Evolutionary conservation across 2,113 vertebrate genomes (phyloP).

Genomic region (Ibidorhyncha struthersii): DNA sequence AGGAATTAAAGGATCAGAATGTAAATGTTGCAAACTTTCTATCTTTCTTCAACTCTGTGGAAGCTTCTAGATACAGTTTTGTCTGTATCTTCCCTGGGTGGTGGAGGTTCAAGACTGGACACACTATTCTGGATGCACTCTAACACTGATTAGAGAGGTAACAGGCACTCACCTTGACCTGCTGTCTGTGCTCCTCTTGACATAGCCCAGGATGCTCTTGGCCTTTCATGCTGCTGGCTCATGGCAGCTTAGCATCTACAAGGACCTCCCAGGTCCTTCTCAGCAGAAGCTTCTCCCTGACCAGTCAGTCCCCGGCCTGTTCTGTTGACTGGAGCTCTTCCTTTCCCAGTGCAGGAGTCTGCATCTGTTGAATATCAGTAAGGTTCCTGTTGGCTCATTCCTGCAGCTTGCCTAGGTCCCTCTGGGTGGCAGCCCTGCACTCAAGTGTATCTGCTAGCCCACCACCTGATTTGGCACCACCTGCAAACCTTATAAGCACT

Average conservation of each 20-base stretch:
- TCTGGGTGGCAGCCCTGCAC: background rate
- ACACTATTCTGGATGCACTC: background rate
- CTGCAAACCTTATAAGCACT: background rate
- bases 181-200: background rate
- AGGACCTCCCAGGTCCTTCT: background rate
- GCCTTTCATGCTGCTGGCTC: background rate
- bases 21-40: background rate
- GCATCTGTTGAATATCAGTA: background rate
- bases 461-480: background rate
- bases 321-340: background rate
- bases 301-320: background rate
- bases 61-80: background rate
- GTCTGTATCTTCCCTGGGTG: background rate
- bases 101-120: background rate
- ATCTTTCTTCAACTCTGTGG: background rate
- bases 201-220: background rate
- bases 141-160: too few relatives aligned
- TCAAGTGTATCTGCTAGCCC: background rate
- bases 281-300: background rate
- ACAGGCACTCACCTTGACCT: background rate
- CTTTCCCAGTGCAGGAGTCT: background rate
- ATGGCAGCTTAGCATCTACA: background rate
- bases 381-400: background rate
- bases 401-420: background rate
- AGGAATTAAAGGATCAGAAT: background rate